Evolutionary conservation across 2,797 vertebrate genomes (phyloP), one percentile per base, ranked within the genome.

Genomic region (Stomatorhinus walkeri): DNA sequence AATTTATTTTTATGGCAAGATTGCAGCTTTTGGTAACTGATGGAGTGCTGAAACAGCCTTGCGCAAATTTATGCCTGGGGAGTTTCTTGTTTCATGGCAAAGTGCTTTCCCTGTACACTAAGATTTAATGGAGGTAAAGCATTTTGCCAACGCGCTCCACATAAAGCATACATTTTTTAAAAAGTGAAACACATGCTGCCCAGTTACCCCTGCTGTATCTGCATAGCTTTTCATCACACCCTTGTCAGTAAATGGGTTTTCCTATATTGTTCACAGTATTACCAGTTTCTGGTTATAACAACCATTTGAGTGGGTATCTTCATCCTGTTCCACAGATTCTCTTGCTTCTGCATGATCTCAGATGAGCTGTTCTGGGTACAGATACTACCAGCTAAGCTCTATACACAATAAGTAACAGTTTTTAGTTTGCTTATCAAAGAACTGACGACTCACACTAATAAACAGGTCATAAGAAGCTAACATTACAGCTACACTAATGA

Each of bases 291-390:
- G 84, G 32, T 54, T 22, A 76, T 32, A 43, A 49, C 24, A n/a
- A 16, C 4, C 56, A 22, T 36, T 48, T 81, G 51, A 54, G 28
- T 24, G 88, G 83, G 61, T 56, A 24, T 52, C 48, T 40, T 87
- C 59, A 83, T 79, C 28, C 36, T 28, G 64, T 87, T 68, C 64
- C 61, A 79, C 88, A 89, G 84, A 89, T 89, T 51, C 88, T 49
- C 28, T 86, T 89, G 40, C 9, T 9, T 48, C 32, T 16, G 14
- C 85, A 36, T 87, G 49, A 36, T 40, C 48, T 40, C 14, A 36
- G 28, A n/a, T 19, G 16, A 59, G 76, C 76, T 43, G 19, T 79
- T 79, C 28, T 79, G 76, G 8, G 40, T 46, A 8, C 32, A 36
- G 32, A 43, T 1, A 16, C 14, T 59, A 14, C 52, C 7, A 40